Conservation (phyloP, 2,888 invertebrate species). For the Acleris laterana region DNA sequence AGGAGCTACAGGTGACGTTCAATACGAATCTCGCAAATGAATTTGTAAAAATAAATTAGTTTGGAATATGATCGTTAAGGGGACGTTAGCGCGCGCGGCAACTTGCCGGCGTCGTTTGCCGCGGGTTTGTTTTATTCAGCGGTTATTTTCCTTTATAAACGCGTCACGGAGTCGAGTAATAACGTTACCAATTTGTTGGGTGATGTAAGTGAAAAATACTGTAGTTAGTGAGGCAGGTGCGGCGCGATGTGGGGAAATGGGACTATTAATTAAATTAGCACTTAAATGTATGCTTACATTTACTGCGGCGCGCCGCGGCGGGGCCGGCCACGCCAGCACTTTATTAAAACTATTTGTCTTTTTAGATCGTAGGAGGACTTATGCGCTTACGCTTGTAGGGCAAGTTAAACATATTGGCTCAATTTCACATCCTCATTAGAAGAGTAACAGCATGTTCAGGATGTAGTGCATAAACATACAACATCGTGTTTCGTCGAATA, state of each 20-base stretch:
- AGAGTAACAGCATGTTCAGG: too few relatives aligned
- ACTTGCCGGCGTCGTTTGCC: constrained; percentile 21
- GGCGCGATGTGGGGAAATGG: constrained; percentile 69
- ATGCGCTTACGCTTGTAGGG: constrained; percentile 21
- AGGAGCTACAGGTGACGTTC: constrained; percentile 64
- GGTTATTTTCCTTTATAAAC: constrained; percentile 48
- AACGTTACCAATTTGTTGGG: constrained; percentile 64
- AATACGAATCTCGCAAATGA: constrained; percentile 64
- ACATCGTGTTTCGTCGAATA: too few relatives aligned
- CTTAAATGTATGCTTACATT: constrained; percentile 65
- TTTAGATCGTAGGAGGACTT: constrained; percentile 43
- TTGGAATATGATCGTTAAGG: constrained; percentile 50
- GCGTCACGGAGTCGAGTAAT: constrained; percentile 50
- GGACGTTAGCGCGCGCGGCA: constrained; percentile 35
- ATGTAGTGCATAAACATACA: too few relatives aligned
- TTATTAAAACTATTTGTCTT: constrained; percentile 78
- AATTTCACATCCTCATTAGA: too few relatives aligned
- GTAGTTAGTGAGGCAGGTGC: constrained; percentile 47
- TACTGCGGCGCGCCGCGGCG: constrained; percentile 48
- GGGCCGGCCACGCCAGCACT: constrained; percentile 47
- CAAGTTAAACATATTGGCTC: constrained; percentile 29
- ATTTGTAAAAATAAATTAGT: constrained; percentile 65
- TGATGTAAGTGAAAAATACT: constrained; percentile 74
- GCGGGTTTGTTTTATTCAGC: constrained; percentile 43
- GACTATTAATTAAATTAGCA: constrained; percentile 81